Evolutionary conservation across 1,140 invertebrate species (phyloP), one percentile per base, ranked within the genome.

Genomic region (Drosophila equinoxialis): DNA sequence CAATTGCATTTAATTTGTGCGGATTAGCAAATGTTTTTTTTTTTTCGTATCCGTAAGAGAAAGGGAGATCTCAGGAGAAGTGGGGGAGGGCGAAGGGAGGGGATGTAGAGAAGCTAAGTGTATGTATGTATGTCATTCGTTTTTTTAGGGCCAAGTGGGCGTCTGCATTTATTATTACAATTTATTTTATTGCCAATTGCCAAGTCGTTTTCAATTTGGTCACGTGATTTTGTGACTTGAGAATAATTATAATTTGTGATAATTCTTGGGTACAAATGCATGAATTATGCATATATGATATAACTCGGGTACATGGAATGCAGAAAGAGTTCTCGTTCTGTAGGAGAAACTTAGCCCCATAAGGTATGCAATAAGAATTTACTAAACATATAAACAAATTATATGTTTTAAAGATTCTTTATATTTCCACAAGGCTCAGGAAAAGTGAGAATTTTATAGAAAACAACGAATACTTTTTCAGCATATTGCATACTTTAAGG

Each of bases 1-100:
- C 84, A 89, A 89, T 89, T 89, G 84, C 80, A 89, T 89, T 89
- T 89, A 84, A 89, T 89, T 89, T 89, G 80, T 81, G 64, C 45
- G 84, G 84, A 89, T 89, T 89, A 86, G 75, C 51, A 66, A 71
- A 86, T 74, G 75, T 68, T 55, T 55, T 74, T 60, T 67, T 30
- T 30, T 30, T 6, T 5, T 6, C 6, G 30, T 30, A 51, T n/a
- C 26, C 2, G 26, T 26, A 23, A 61, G 35, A 41, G 59, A 35
- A 5, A 10, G 23, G 11, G 10, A 20, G 30, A 11, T 26, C 3
- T 26, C 23, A 20, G 23, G 23, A 55, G 59, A 20, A 33, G 58
- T 37, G 26, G 26, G 17, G 11, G n/a, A n/a, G n/a, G n/a, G n/a
- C n/a, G n/a, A n/a, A n/a, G n/a, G n/a, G 14, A n/a, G 17, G 4